Conservation (phyloP, 1,140 invertebrate genomes). For the Microplitis mediator region DNA sequence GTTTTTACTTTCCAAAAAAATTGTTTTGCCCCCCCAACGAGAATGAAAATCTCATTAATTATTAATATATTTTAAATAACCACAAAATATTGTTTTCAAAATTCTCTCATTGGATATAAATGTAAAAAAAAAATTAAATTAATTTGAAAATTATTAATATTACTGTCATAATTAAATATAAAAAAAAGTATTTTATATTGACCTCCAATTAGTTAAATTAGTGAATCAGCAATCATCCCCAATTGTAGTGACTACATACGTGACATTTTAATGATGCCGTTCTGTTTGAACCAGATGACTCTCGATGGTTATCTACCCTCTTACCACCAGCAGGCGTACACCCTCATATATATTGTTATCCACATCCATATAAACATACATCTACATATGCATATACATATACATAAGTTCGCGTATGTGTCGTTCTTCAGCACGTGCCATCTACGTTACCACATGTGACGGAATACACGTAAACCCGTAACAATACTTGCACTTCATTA, state of each 20-base stretch:
- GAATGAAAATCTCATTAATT: too few species aligned
- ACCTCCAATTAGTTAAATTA: conserved; percentile 56
- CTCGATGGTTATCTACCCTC: conserved; percentile 59
- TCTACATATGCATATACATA: conserved; percentile 17
- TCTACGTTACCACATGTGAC: conserved; percentile 48
- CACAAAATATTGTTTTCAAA: too few species aligned
- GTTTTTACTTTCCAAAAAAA: too few species aligned
- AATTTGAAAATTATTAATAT: too few species aligned
- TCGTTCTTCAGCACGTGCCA: conserved; percentile 50
- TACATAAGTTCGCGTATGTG: conserved; percentile 19
- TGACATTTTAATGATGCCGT: conserved; percentile 53
- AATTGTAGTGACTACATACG: conserved; percentile 21
- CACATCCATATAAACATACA: background rate
- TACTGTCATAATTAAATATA: too few species aligned
- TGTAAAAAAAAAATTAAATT: too few species aligned
- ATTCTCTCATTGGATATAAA: too few species aligned
- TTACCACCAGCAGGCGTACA: conserved; percentile 51
- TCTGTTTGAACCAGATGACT: conserved; percentile 56
- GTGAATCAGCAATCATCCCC: conserved; percentile 44
- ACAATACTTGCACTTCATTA: background rate
- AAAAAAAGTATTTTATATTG: background rate
- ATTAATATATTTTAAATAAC: too few species aligned
- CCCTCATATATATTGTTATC: conserved; percentile 20
- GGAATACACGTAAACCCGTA: conserved; percentile 45
- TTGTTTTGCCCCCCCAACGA: too few species aligned